A percentile compares a stretch with the other conserved stretches of the same genome.
Conservation (phyloP, 2,113 vertebrate species). For the Tichodroma muraria region DNA sequence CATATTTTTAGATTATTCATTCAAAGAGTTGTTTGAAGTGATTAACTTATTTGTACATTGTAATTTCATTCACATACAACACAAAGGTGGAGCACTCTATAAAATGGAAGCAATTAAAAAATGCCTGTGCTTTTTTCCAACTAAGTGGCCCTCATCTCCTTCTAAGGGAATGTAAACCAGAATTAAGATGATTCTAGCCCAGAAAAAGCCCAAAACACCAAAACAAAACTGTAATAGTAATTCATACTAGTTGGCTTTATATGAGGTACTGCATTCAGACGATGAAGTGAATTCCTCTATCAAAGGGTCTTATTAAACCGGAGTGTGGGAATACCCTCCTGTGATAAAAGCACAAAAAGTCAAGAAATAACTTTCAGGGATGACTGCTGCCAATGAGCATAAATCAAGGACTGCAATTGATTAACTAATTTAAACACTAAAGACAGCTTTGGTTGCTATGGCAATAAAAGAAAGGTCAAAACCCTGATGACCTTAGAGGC, state of each 20-base stretch:
- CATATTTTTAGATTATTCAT: conserved; percentile 3
- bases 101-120: conserved; percentile 23
- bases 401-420: conserved; percentile 62
- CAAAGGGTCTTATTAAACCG: neutral
- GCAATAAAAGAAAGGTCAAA: conserved; percentile 47
- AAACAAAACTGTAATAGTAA: neutral
- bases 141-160: neutral
- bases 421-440: conserved; percentile 61
- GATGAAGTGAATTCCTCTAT: conserved; percentile 23
- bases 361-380: conserved; percentile 51
- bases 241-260: conserved; percentile 18
- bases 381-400: conserved; percentile 44
- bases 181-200: neutral
- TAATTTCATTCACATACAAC: conserved; percentile 20
- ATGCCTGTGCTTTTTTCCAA: neutral
- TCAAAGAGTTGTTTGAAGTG: conserved; percentile 17
- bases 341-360: conserved; percentile 30
- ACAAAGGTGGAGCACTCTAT: conserved; percentile 5
- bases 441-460: conserved; percentile 63
- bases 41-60: conserved; percentile 19
- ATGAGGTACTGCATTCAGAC: neutral
- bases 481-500: conserved; percentile 25
- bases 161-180: neutral
- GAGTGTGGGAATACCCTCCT: conserved; percentile 24
- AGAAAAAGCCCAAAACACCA: neutral